phyloP scores from a whole-genome alignment of 2,888 invertebrate species.

The Drosophila phalerata region DNA sequence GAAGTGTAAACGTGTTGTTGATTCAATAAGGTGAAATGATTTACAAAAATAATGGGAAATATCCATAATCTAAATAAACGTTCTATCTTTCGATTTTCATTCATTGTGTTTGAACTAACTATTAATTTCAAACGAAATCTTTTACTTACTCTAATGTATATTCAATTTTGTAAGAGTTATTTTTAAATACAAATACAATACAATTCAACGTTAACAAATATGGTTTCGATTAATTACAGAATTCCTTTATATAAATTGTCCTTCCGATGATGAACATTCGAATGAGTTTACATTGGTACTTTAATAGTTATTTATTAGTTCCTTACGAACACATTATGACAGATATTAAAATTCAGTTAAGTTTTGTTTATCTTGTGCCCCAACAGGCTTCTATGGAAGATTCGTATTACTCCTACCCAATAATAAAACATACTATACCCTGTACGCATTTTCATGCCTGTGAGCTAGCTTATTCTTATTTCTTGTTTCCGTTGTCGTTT shows the following conservation, averaged over 20 bases:
- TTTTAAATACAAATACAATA: neutral
- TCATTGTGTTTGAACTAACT: no score
- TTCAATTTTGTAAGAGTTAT: no score
- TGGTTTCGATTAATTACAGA: neutral
- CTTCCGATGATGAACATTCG: slow-evolving; percentile 6
- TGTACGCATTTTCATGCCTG: neutral
- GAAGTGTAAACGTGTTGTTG: no score
- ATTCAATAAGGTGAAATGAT: no score
- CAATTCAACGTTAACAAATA: neutral
- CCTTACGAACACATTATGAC: slow-evolving; percentile 15
- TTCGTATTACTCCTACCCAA: neutral
- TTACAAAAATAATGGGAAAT: no score
- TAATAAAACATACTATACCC: slow-evolving; percentile 15
- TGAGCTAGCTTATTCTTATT: neutral
- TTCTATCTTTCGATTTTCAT: no score
- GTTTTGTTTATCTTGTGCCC: slow-evolving; percentile 16
- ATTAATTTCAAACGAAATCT: neutral
- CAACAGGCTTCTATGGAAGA: neutral
- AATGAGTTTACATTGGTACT: slow-evolving; percentile 11
- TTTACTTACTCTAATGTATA: no score
- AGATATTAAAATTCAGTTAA: slow-evolving; percentile 22
- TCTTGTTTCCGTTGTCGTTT: slow-evolving; percentile 8
- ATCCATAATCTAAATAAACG: no score
- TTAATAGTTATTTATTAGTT: slow-evolving; percentile 26
- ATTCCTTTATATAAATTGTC: neutral